Evolutionary conservation across 2,797 vertebrate genomes (phyloP), one percentile per base, ranked within the genome.

Genomic region (Aeoliscus strigatus): DNA sequence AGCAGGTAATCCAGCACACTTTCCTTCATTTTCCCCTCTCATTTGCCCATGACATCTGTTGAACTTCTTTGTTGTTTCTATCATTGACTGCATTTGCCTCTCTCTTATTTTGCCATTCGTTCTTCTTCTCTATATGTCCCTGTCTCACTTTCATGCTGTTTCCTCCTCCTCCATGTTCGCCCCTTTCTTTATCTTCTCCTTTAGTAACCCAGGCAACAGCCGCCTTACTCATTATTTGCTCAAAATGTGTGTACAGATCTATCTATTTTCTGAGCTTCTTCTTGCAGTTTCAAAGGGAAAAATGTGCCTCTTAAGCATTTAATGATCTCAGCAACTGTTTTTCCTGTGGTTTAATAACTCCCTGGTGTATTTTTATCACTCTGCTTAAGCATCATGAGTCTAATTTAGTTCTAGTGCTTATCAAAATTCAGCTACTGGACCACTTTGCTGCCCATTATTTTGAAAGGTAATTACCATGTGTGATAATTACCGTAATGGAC

Each of bases 401-500:
- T 81, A 66, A 79, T 77, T 76, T 75, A 51, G 44, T 7, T 51
- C 28, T 47, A 56, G 16, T 2, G 23, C 60, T 63, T 69, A 70
- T 76, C 71, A 80, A 74, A 80, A 73, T 76, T 62, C 66, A 66
- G 64, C 53, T 60, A 60, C 44, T 41, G 18, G 56, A 62, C 49
- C 60, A 63, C 70, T 77, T 81, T 61, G 53, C 33, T 41, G 27
- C 51, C 72, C 54, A 74, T 84, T 82, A 82, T 74, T 79, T 77
- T 75, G 40, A 77, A 75, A 76, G 67, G 66, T 63, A 72, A 77
- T 80, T 77, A 79, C 54, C 37, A 59, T 5, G 15, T 60, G 61
- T 60, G 68, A 79, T 83, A 79, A 83, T 83, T 79, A 78, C 34
- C 30, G 66, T 80, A 82, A 82, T 75, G 60, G 71, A 57, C 69